Base-by-base conservation (phyloP, 1,140 invertebrate genomes). In the Drosophila funebris region DNA sequence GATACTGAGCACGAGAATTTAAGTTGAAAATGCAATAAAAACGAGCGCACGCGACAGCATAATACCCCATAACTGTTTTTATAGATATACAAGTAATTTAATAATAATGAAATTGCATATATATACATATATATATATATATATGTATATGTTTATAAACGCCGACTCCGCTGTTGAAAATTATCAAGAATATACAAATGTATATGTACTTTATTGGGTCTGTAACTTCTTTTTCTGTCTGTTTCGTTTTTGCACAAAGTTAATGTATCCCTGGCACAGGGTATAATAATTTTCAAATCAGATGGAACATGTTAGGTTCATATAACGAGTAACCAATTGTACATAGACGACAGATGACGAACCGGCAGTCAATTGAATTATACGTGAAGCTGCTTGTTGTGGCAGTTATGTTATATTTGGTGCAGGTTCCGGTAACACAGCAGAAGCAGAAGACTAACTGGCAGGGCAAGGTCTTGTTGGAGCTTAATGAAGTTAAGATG, bases 341-440 rank as follows among this genome's bases (percentile, higher is more conserved):
- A 43, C n/a, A 27, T 20, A 48, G 13, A 36, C 13, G 2, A 52
- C n/a, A n/a, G 7, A 29, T 66, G 41, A 13, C 14, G 13, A 57
- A 56, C 39, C 29, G 36, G 11, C 36, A 24, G 13, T 20, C 52
- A 66, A 72, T 72, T 53, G 44, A 67, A 66, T 72, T 72, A 67
- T 33, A 41, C 52, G 16, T n/a, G 58, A 43, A 57, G 41, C 27
- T 50, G 27, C 44, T 52, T 72, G 27, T 58, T 64, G 41, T 67
- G 62, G 43, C 52, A 72, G 69, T 46, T 68, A 67, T 43, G 69
- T n/a, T n/a, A 53, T 58, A 73, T 73, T 73, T 68, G 69, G 29
- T 27, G 37, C 31, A 37, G 63, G 54, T 68, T 73, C 69, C 69
- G 63, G 53, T 60, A 66, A 27, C 16, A 13, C 18, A 71, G 27